phyloP scores from a whole-genome alignment of 2,113 vertebrate species.

The Forbesichthys agassizii region DNA sequence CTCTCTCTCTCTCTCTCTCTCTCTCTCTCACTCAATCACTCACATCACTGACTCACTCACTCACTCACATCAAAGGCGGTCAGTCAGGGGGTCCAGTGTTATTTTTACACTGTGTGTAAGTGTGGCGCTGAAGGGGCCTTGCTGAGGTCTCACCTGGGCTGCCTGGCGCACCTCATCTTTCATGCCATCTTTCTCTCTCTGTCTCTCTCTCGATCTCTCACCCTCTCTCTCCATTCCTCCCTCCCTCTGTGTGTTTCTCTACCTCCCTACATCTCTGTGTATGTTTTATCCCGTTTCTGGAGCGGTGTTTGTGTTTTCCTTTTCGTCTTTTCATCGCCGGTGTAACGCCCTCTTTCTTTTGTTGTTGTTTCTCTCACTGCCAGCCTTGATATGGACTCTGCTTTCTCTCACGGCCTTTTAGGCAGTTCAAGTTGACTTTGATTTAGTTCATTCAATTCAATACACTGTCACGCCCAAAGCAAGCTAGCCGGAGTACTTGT shows the following conservation, averaged over 20 bases:
- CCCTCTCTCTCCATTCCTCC: not conserved
- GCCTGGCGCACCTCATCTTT: conserved; percentile 43
- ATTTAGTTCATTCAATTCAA: not conserved
- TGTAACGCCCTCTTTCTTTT: conserved; percentile 6
- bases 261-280: too few species aligned
- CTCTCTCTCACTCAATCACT: not conserved
- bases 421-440: not conserved
- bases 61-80: conserved; percentile 52
- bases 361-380: not conserved
- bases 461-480: not conserved
- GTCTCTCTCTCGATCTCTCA: conserved; percentile 38
- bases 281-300: not conserved
- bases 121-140: conserved; percentile 59
- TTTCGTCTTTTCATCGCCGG: conserved; percentile 26
- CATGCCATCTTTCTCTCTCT: not conserved
- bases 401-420: conserved; percentile 1
- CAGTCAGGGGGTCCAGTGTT: conserved; percentile 53
- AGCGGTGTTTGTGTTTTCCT: conserved; percentile 33
- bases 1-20: not conserved
- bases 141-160: conserved; percentile 56
- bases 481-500: too few species aligned
- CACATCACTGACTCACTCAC: conserved; percentile 15
- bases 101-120: conserved; percentile 66
- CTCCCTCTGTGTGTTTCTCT: not conserved
- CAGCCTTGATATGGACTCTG: conserved; percentile 41